Conservation (phyloP, 1,140 invertebrate species). For the Pseudomyrmex gracilis region DNA sequence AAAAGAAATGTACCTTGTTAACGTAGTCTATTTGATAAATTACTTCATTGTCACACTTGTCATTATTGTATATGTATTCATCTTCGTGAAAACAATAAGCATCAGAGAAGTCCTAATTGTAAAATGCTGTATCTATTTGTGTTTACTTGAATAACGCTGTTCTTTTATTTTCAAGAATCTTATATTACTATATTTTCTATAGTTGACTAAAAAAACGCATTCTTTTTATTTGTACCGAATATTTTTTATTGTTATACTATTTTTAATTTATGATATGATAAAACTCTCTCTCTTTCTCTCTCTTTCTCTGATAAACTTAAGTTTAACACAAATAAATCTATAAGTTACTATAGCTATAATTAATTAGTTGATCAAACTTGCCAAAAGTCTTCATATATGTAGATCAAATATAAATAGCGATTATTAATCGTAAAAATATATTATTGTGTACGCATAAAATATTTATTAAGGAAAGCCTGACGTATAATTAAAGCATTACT, state of each 20-base stretch:
- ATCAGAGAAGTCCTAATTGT: conserved; percentile 47
- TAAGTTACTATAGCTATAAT: conserved; percentile 57
- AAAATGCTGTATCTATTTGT: conserved; percentile 38
- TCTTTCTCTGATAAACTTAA: conserved; percentile 70
- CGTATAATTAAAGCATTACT: conserved; percentile 61
- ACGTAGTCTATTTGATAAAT: conserved; percentile 62
- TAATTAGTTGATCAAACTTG: conserved; percentile 63
- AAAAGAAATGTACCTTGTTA: conserved; percentile 73
- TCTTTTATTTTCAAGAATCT: conserved; percentile 15
- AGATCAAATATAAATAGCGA: conserved; percentile 47
- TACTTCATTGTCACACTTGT: conserved; percentile 54
- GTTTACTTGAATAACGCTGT: conserved; percentile 25
- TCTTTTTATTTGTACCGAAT: conserved; percentile 19
- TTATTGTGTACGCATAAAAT: conserved; percentile 54
- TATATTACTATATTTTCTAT: conserved; percentile 7
- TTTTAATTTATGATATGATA: conserved; percentile 60
- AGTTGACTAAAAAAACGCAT: conserved; percentile 18
- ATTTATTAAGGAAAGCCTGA: conserved; percentile 71
- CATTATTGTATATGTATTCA: conserved; percentile 54
- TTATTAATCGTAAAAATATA: conserved; percentile 55
- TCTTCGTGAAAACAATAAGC: conserved; percentile 40
- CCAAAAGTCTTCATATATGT: conserved; percentile 60
- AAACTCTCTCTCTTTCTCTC: conserved; percentile 39
- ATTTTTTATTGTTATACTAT: conserved; percentile 60
- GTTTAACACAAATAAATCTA: conserved; percentile 63